Evolutionary conservation across 1,140 invertebrate species (phyloP), one percentile per base, ranked within the genome.

Genomic region (Chironomus tepperi): DNA sequence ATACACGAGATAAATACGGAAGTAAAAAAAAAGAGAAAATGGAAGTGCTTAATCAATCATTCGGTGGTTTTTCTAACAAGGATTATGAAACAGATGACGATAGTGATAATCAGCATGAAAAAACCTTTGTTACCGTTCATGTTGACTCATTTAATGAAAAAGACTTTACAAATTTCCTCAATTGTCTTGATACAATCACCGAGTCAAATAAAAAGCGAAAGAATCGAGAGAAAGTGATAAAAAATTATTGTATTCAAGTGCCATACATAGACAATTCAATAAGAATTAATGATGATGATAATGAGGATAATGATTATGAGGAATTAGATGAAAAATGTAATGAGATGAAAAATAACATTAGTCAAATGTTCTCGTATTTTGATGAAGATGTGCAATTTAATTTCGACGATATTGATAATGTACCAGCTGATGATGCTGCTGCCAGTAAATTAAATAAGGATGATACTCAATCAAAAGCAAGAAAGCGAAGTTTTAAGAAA

Each of bases 281-380:
- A 21, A 19, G 65, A 7, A 9, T 18, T 8, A 21, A 70, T 70
- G 65, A 70, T n/a, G 47, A 57, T n/a, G n/a, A 57, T n/a, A 7
- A 21, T 70, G 5, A 70, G 1, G 19, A 18, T 18, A 19, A 18
- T 21, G 65, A 70, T 19, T 10, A 18, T 70, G 16, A 21, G 7
- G 19, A 70, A 70, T 18, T 70, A 18, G 65, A 70, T 5, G 19
- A 70, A 6, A 70, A 70, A 10, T 70, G 65, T 16, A 21, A 70
- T 70, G 65, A 70, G 18, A 70, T 70, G 65, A 70, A 70, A 70
- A 70, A 70, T 70, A 18, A 70, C 18, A 70, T 70, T 19, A 70
- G 65, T 19, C 65, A 70, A 21, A 70, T 70, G 65, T 70, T 70
- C 18, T 19, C 65, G 9, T 70, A 70, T 70, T 70, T 70, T 10